phyloP scores from a whole-genome alignment of 2,113 vertebrate species.

The Elgaria multicarinata region DNA sequence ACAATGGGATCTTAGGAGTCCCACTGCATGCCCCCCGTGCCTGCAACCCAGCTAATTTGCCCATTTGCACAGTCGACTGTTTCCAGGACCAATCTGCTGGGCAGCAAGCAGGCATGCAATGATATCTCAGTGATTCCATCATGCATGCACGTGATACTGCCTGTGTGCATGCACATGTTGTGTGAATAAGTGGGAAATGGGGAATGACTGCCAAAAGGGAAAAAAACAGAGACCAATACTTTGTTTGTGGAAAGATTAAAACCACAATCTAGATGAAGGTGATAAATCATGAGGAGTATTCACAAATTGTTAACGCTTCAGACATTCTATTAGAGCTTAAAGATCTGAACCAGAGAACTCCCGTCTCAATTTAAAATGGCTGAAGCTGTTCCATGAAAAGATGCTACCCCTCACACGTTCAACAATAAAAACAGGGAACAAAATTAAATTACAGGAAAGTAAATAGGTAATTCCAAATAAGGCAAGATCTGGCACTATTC shows the following conservation, averaged over 20 bases:
- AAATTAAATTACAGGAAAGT: neutral
- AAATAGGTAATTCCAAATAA: neutral
- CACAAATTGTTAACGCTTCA: neutral
- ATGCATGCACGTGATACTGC: neutral
- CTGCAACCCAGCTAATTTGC: no score
- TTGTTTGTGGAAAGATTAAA: neutral
- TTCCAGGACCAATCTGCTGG: no score
- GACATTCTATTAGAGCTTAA: neutral
- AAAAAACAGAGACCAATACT: neutral
- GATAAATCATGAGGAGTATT: neutral
- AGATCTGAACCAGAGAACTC: neutral
- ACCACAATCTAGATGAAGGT: neutral
- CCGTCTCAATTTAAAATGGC: no score
- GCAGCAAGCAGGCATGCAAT: no score
- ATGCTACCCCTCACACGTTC: neutral
- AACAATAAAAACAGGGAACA: neutral
- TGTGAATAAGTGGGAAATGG: no score
- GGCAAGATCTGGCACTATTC: neutral
- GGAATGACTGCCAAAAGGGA: neutral
- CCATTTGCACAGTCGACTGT: no score
- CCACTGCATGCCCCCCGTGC: no score
- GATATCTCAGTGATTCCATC: no score
- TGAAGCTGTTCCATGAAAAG: neutral
- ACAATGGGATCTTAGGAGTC: no score
- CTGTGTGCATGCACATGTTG: neutral